Percentiles rank a stretch among this genome's conserved stretches.
phyloP scores from a whole-genome alignment of 2,797 vertebrate species.

The Syngnathus rostellatus region DNA sequence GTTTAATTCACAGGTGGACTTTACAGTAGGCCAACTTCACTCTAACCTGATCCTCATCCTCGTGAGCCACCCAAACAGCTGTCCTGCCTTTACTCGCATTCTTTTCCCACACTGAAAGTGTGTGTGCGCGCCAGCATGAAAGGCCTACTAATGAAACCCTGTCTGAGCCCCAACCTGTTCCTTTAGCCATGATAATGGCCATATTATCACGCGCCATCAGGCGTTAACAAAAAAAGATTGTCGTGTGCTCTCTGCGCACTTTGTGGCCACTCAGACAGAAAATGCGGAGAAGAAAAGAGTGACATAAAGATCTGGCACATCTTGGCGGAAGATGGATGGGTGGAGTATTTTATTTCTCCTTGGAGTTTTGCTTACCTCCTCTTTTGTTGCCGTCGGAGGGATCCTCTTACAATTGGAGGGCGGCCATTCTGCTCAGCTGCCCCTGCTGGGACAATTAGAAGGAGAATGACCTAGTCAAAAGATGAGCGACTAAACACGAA shows the following conservation, averaged over 20 bases:
- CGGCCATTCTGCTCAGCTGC: slow-evolving; percentile 53
- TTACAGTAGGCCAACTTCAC: slow-evolving; percentile 66
- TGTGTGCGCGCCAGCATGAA: slow-evolving; percentile 38
- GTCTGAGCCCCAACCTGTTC: slow-evolving; percentile 95
- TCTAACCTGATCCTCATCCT: slow-evolving; percentile 74
- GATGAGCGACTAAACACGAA: slow-evolving; percentile 39
- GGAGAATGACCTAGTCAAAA: slow-evolving; percentile 48
- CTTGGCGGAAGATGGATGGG: slow-evolving; percentile 43
- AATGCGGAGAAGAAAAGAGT: slow-evolving; percentile 48
- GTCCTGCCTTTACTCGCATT: slow-evolving; percentile 82
- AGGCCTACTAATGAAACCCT: slow-evolving; percentile 75
- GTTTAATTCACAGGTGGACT: slow-evolving; percentile 54
- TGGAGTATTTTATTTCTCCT: slow-evolving; percentile 59
- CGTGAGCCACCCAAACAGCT: slow-evolving; percentile 85
- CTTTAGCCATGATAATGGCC: slow-evolving; percentile 89
- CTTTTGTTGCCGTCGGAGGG: slow-evolving; percentile 40
- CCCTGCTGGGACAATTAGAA: slow-evolving; percentile 67
- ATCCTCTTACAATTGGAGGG: slow-evolving; percentile 34
- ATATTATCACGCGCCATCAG: slow-evolving; percentile 92
- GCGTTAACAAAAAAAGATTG: slow-evolving; percentile 87
- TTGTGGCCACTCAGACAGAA: slow-evolving; percentile 63
- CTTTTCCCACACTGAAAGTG: slow-evolving; percentile 69
- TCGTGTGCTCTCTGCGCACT: slow-evolving; percentile 84
- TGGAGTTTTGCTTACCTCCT: slow-evolving; percentile 42
- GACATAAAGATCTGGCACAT: slow-evolving; percentile 65